Evolutionary conservation across 1,140 invertebrate species (phyloP).

Genomic region (Fragariocoptes setiger): DNA sequence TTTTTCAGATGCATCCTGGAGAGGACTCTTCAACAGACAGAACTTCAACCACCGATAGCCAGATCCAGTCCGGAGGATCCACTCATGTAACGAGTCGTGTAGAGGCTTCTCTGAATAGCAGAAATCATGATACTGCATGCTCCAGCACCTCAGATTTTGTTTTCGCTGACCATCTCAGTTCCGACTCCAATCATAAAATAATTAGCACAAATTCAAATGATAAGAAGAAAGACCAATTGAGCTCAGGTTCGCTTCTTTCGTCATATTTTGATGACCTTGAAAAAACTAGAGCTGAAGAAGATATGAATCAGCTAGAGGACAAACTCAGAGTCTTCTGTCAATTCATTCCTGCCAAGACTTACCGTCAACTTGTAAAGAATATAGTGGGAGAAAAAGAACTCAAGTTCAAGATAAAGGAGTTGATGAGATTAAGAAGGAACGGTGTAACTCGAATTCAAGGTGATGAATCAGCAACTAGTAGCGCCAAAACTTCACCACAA

Average conservation of each 20-base stretch:
- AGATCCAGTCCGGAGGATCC: neutral
- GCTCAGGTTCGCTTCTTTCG: neutral
- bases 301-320: slow-evolving; percentile 23
- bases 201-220: neutral
- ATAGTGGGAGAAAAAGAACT: slow-evolving; percentile 49
- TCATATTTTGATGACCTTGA: neutral
- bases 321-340: slow-evolving; percentile 49
- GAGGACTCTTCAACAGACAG: slow-evolving; percentile 2
- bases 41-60: neutral
- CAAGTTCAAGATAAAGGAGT: slow-evolving; percentile 39
- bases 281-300: neutral
- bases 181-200: neutral
- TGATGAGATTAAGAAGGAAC: slow-evolving; percentile 23
- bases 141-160: neutral
- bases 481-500: too few species aligned
- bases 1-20: slow-evolving; percentile 8
- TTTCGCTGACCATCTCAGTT: neutral
- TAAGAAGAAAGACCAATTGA: neutral
- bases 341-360: slow-evolving; percentile 49
- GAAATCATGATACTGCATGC: neutral
- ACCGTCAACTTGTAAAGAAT: slow-evolving; percentile 37
- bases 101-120: neutral
- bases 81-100: neutral
- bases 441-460: too few species aligned
- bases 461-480: too few species aligned